These are phyloP conservation scores for Bufotes viridis DNA, from an alignment of 2,797 vertebrate genomes.

Conservation along the genomic window DNA sequence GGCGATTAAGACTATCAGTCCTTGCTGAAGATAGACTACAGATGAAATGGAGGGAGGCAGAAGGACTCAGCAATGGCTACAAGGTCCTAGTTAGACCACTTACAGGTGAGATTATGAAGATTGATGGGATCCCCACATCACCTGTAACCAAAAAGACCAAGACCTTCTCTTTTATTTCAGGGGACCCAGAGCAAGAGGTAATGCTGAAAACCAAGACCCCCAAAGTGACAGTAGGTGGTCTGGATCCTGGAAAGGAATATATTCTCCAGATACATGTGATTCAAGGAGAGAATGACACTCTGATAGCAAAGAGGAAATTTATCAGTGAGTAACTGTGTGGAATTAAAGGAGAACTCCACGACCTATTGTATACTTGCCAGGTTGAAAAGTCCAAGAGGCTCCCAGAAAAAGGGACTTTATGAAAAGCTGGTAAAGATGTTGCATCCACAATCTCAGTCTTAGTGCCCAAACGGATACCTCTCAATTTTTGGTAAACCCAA, in stretches of 20 bases:
- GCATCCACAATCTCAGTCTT: too few species aligned
- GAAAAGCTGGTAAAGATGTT: too few species aligned
- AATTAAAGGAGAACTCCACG: not conserved
- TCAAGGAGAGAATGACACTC: slow-evolving; percentile 81
- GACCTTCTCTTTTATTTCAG: slow-evolving; percentile 69
- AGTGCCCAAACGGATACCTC: too few species aligned
- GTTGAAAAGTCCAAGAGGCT: too few species aligned
- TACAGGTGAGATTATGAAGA: slow-evolving; percentile 76
- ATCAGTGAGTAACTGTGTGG: slow-evolving; percentile 82
- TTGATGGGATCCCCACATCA: rapidly evolving
- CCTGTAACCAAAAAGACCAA: not conserved
- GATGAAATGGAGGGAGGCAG: slow-evolving; percentile 91
- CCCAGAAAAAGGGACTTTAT: too few species aligned
- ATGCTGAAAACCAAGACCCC: slow-evolving; percentile 93
- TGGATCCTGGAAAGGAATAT: slow-evolving; percentile 89
- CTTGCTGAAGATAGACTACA: slow-evolving; percentile 91
- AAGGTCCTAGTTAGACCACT: slow-evolving; percentile 88
- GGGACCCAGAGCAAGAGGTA: slow-evolving; percentile 88
- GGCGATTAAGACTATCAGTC: slow-evolving; percentile 82
- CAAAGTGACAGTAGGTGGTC: slow-evolving; percentile 89
- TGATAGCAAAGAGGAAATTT: slow-evolving; percentile 88
- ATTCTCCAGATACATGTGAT: slow-evolving; percentile 86
- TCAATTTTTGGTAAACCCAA: too few species aligned
- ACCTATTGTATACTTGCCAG: too few species aligned
- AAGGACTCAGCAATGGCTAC: slow-evolving; percentile 84